Base-by-base conservation (phyloP, 2,888 invertebrate genomes). In the Watsonalla cultraria region DNA sequence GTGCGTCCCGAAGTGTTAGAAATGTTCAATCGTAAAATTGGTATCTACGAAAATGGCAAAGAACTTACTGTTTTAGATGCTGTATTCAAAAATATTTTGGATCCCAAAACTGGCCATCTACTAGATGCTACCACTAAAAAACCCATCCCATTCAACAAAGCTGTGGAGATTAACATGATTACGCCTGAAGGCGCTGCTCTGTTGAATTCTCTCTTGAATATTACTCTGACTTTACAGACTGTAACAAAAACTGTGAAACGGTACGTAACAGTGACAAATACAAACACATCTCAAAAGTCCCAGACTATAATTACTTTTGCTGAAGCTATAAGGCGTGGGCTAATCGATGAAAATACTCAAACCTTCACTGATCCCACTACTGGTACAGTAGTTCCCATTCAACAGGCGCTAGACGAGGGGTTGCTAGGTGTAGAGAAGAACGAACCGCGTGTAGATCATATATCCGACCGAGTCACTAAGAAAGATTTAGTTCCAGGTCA, bases 61-160 rank as follows among this genome's bases (percentile, higher is more conserved):
- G 97, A 98, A 84, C 83, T 97, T 42, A 94, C 93, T 53, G 95
- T 97, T n/a, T 88, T 98, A 64, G 96, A 97, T 79, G 96, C 98
- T 14, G 97, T 98, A 57, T 94, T 96, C 68, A 94, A 94, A 69
- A 96, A 96, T 69, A 92, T 96, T 70, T 92, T 99, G 53, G 97
- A 99, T 80, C 96, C 98, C 0, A 94, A 94, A 82, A 95, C 96
- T 34, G 98, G 98, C 7, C 94, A 96, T 81, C 92, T 97, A 60
- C 85, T 98, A 58, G 96, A 98, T 74, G 92, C 95, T 14, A 89
- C 92, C 60, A 94, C 93, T 47, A 94, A 94, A 69, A 93, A 93
- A 74, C 92, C 94, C 51, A 92, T 97, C 75, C 95, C 97, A 59
- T 92, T 97, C 57, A 95, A 97, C 72, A 95, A 95, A 76, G 98